phyloP scores from a whole-genome alignment of 2,888 invertebrate genomes.

The Uloborus plumipes region DNA sequence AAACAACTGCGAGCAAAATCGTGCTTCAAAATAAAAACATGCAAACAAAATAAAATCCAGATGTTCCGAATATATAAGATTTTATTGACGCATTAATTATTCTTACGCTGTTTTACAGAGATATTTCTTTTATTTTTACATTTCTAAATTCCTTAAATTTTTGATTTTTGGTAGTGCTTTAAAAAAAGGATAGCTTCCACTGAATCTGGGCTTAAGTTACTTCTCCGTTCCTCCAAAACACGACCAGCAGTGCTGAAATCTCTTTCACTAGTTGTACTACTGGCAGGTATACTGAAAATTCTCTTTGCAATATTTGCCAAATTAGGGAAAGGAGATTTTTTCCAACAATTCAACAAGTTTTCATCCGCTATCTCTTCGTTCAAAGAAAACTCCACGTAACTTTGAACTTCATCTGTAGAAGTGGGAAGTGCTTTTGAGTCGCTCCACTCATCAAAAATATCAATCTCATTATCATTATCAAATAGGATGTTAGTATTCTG shows the following conservation, averaged over 20 bases:
- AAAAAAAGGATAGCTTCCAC: neutral
- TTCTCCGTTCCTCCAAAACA: neutral
- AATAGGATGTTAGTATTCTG: no score
- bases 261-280: neutral
- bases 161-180: neutral
- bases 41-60: no score
- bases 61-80: no score
- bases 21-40: no score
- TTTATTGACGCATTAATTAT: no score
- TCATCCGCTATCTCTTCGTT: neutral
- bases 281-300: neutral
- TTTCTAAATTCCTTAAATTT: neutral
- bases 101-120: no score
- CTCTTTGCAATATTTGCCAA: neutral
- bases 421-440: no score
- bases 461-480: no score
- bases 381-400: neutral
- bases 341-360: neutral
- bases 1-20: no score
- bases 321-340: neutral
- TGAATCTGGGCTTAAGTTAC: neutral
- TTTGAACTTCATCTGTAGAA: neutral
- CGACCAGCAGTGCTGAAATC: neutral
- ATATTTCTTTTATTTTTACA: neutral
- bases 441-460: no score